A percentile compares a stretch with the other conserved stretches of the same genome.
Evolutionary conservation across 2,797 vertebrate genomes (phyloP).

Genomic region (Squalus acanthias): DNA sequence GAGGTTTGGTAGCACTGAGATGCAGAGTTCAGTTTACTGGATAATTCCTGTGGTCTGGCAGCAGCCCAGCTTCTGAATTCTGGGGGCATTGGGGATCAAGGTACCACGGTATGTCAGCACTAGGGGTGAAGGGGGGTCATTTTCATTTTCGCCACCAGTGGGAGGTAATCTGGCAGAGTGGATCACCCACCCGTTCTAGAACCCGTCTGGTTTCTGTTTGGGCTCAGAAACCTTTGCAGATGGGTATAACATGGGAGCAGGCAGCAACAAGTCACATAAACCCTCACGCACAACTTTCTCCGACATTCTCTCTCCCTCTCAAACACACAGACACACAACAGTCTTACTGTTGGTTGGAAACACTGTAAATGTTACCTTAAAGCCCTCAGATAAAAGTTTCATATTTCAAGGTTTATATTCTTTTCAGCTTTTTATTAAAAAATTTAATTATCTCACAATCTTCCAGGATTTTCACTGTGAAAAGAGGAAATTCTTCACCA

Average conservation of each 20-base stretch:
- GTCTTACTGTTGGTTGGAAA: too few relatives aligned
- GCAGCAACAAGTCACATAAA: not conserved
- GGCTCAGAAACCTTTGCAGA: not conserved
- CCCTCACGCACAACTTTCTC: not conserved
- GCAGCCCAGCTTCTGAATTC: not conserved
- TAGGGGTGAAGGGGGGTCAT: not conserved
- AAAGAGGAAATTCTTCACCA: not conserved
- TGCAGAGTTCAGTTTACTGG: not conserved
- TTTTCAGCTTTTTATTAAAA: too few relatives aligned
- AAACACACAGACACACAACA: not conserved
- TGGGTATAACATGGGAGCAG: not conserved
- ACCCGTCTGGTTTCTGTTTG: not conserved
- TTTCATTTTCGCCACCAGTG: not conserved
- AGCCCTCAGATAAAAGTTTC: too few relatives aligned
- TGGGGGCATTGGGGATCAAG: not conserved
- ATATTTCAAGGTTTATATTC: too few relatives aligned
- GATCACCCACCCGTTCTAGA: not conserved
- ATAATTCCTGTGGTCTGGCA: not conserved
- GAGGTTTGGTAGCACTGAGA: not conserved
- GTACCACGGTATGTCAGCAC: not conserved
- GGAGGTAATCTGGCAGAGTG: not conserved
- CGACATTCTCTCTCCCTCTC: not conserved
- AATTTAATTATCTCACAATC: too few relatives aligned
- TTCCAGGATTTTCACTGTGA: too few relatives aligned
- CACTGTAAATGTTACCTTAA: too few relatives aligned